Evolutionary conservation across 2,888 invertebrate species (phyloP), one percentile per base, ranked within the genome.

Genomic region (Margaritifera margaritifera): DNA sequence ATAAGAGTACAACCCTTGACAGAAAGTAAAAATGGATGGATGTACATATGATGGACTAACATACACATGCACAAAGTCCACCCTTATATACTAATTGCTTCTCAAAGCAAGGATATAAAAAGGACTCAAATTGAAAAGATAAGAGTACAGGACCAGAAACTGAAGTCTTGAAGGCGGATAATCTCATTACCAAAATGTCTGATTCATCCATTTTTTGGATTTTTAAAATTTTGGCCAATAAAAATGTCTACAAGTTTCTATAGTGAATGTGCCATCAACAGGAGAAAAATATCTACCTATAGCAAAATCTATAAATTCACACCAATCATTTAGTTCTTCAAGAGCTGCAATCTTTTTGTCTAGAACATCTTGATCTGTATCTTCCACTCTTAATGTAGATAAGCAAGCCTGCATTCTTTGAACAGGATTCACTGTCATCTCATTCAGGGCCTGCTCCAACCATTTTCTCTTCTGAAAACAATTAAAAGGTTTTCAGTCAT

Each of bases 291-390:
- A 31, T 31, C 31, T 85, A 94, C 94, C 95, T 89, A 94, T 94
- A 1, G 96, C 95, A 69, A 94, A 91, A 89, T 96, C 96, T 57
- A 95, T 92, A 77, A 94, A 93, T 85, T 94, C 94, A 63, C 94
- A 92, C 84, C 92, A 92, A 64, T 94, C 94, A 24, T 92, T 86
- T 24, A 96, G 91, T 54, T 91, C 92, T 51, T 93, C 93, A n/a
- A 96, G 91, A 0, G 94, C 93, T n/a, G 90, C 84, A 62, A 92
- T 90, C 64, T 93, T 92, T 31, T 93, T 92, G 0, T 91, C 88
- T 0, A 93, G 92, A 68, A 94, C 91, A 6, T 92, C 91, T 1
- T 92, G 91, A 18, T 89, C 91, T 42, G 91, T 91, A 6, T 71
- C 61, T 18, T 59, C 71, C 0, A 91, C 89, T 0, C 92, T 89